Percentiles rank a stretch among this genome's conserved stretches.
These are phyloP conservation scores for Irena cyanogastra DNA, from an alignment of 2,113 vertebrate species.

Conservation along the genomic window DNA sequence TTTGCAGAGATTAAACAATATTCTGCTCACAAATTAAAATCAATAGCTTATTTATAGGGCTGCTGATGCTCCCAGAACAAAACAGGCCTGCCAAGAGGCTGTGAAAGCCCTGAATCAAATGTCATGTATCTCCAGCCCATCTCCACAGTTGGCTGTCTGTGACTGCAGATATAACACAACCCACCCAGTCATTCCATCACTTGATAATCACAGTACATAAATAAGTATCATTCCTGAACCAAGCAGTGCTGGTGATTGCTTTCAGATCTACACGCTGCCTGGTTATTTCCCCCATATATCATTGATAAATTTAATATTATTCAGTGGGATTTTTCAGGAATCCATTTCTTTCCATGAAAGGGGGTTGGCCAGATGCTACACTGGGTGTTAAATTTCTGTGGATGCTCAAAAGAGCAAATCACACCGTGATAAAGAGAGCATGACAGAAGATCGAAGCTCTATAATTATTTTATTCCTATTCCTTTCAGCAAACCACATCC, in stretches of 20 bases:
- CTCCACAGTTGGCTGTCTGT: background rate
- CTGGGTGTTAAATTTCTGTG: background rate
- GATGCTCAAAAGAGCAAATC: background rate
- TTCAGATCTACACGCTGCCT: background rate
- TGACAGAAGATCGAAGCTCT: background rate
- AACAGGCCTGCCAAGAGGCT: background rate
- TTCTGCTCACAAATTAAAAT: constrained; percentile 55
- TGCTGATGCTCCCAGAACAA: background rate
- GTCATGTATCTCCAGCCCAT: background rate
- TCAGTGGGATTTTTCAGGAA: background rate
- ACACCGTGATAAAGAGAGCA: background rate
- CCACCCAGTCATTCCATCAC: background rate
- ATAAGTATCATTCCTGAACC: background rate
- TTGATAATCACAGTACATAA: background rate
- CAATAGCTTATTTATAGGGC: constrained; percentile 51
- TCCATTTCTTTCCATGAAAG: background rate
- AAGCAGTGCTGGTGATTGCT: background rate
- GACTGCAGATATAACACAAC: background rate
- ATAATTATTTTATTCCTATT: background rate
- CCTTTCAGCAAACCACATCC: background rate
- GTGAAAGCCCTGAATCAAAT: background rate
- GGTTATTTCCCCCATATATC: background rate
- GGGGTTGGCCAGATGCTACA: background rate
- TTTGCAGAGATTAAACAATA: constrained; percentile 34
- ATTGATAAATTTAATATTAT: background rate